Base-by-base conservation (phyloP, 92 coral and sea anemone species). In the Desmophyllum pertusum region DNA sequence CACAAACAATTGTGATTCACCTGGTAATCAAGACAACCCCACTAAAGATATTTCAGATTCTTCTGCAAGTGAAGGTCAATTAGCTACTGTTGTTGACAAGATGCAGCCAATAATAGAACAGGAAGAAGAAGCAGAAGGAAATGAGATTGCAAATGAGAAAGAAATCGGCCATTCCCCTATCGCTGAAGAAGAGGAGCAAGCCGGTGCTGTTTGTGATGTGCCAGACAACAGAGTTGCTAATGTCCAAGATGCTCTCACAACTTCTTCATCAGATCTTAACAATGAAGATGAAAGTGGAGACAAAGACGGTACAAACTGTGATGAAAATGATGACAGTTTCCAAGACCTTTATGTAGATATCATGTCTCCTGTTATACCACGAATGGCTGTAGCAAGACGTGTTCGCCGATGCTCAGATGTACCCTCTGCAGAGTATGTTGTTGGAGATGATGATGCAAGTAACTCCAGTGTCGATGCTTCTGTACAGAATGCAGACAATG, bases 301-400 rank as follows among this genome's bases (percentile, higher is more conserved):
- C 23, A 19, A 45, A 1, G 50, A 66, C 23, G 45, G 3, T 51
- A 19, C 52, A 25, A 5, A 39, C 50, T 42, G 29, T 61, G 53
- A 33, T 21, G 84, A 66, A 37, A 37, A 13, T 66, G 42, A 66
- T 37, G 17, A 66, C n/a, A 66, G 71, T 66, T 33, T 18, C 23
- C 71, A 33, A 15, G 73, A 66, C n/a, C 10, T 42, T 31, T 80
- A 80, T 37, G 64, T 23, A 23, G 39, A 50, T 67, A 48, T 66
- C 14, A 66, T 67, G 84, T 80, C 84, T 68, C 84, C 84, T 11
- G 35, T 67, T 23, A 80, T 80, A 65, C 84, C 84, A 36, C 75
- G 18, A 37, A 36, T 51, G 43, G 42, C 48, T 30, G 13, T 51
- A 6, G 38, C 76, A 8, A 68, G 63, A n/a, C 76, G 76, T 67